These are phyloP conservation scores for Eremophila alpestris DNA, from an alignment of 2,797 vertebrate species.

Conservation along the genomic window DNA sequence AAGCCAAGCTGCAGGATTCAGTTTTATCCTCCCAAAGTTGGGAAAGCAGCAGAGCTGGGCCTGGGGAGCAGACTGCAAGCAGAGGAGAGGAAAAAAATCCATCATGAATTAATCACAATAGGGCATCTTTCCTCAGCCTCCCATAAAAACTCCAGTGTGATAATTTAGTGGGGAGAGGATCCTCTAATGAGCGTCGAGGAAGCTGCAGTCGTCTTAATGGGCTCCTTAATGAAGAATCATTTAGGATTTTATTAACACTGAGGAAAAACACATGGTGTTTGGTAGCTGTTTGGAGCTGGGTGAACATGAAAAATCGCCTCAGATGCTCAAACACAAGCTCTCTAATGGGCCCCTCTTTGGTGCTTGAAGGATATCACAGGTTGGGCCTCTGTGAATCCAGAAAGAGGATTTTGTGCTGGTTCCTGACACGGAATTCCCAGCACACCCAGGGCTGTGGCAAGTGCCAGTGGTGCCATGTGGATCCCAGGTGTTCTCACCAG, in stretches of 20 bases:
- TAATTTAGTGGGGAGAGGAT: conserved; percentile 74
- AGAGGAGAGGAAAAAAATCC: conserved; percentile 30
- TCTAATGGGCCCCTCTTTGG: conserved; percentile 40
- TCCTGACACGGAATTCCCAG: background rate
- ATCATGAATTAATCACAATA: conserved; percentile 67
- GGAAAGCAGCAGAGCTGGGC: background rate
- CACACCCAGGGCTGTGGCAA: background rate
- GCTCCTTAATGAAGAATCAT: conserved; percentile 80
- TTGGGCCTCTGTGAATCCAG: conserved; percentile 11
- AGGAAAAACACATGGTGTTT: conserved; percentile 72
- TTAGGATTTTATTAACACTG: conserved; percentile 78
- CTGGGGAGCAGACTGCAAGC: background rate
- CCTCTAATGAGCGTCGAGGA: conserved; percentile 75
- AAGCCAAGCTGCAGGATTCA: background rate
- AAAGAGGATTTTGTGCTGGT: background rate
- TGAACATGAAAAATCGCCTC: conserved; percentile 64
- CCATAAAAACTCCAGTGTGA: conserved; percentile 62
- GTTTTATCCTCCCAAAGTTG: background rate
- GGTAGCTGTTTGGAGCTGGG: conserved; percentile 50
- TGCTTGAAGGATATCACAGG: conserved; percentile 35
- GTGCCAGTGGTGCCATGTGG: background rate
- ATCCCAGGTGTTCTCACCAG: background rate
- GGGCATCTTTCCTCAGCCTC: conserved; percentile 53
- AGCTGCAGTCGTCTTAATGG: conserved; percentile 76
- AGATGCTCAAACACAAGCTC: conserved; percentile 37